Conservation (phyloP, 2,888 invertebrate genomes). For the Metacarcinus magister region DNA sequence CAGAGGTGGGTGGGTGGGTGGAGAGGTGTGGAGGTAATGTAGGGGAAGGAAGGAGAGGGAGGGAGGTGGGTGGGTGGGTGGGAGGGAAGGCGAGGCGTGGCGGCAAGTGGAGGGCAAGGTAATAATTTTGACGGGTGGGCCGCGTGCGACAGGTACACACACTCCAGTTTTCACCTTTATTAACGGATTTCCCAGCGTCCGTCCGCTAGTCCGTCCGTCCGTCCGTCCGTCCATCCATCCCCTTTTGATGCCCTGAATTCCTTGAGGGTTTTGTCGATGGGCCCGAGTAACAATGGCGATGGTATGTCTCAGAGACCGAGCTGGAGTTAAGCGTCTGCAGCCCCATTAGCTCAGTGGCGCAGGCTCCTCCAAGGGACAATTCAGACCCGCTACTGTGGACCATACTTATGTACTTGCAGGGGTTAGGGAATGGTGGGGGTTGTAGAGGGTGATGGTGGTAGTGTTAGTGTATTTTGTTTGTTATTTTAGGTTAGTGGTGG, state of each 20-base stretch:
- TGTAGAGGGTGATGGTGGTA: not conserved
- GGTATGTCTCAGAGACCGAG: constrained; percentile 65
- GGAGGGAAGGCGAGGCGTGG: constrained; percentile 10
- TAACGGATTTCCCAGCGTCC: constrained; percentile 56
- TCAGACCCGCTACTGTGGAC: not conserved
- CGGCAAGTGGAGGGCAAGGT: constrained; percentile 9
- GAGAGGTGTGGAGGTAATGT: not conserved
- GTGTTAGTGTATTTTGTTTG: not conserved
- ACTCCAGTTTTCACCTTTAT: constrained; percentile 55
- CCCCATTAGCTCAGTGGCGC: not conserved
- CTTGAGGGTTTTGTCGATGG: constrained; percentile 64
- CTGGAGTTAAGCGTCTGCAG: not conserved
- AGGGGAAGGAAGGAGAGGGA: not conserved
- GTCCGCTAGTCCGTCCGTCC: not conserved
- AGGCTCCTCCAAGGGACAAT: not conserved
- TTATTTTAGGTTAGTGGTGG: not conserved
- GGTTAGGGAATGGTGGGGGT: not conserved
- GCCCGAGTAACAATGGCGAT: constrained; percentile 53
- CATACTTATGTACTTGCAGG: not conserved
- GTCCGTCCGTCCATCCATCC: constrained; percentile 21
- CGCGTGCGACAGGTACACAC: constrained; percentile 52
- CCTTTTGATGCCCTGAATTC: constrained; percentile 44
- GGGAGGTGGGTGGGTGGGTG: not conserved
- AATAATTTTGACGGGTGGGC: constrained; percentile 56
- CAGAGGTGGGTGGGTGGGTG: not conserved